Evolutionary conservation across 2,797 vertebrate species (phyloP).

Genomic region (Crenuchus spilurus): DNA sequence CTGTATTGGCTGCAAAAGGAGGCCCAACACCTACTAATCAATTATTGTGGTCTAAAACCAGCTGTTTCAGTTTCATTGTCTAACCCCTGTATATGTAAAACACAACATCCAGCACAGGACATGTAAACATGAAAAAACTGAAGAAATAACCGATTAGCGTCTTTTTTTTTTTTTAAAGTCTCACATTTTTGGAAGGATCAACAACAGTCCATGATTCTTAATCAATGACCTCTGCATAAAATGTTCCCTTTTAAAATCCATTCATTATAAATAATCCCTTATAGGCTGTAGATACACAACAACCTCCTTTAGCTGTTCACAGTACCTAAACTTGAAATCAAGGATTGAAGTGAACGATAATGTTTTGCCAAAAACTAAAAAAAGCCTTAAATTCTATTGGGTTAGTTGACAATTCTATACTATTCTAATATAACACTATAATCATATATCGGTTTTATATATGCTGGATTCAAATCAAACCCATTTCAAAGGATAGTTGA

Average conservation of each 20-base stretch:
- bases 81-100: not conserved
- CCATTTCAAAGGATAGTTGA: not conserved
- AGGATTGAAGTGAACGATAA: not conserved
- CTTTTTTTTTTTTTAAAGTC: too few relatives aligned
- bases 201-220: not conserved
- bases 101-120: not conserved
- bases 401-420: not conserved
- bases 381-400: not conserved
- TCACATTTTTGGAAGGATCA: not conserved
- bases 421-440: not conserved
- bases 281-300: not conserved
- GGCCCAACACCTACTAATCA: too few relatives aligned
- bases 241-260: not conserved
- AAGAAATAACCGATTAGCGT: not conserved
- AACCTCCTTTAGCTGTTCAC: too few relatives aligned
- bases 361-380: not conserved
- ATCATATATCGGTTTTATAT: conserved; percentile 6
- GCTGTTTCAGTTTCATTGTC: too few relatives aligned
- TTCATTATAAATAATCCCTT: not conserved
- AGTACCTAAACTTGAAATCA: conserved; percentile 11
- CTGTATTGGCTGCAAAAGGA: too few relatives aligned
- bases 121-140: not conserved
- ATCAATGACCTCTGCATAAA: not conserved
- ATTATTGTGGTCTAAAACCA: too few relatives aligned
- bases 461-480: not conserved